phyloP scores from a whole-genome alignment of 2,888 invertebrate species.

The Stenotaenia linearis region DNA sequence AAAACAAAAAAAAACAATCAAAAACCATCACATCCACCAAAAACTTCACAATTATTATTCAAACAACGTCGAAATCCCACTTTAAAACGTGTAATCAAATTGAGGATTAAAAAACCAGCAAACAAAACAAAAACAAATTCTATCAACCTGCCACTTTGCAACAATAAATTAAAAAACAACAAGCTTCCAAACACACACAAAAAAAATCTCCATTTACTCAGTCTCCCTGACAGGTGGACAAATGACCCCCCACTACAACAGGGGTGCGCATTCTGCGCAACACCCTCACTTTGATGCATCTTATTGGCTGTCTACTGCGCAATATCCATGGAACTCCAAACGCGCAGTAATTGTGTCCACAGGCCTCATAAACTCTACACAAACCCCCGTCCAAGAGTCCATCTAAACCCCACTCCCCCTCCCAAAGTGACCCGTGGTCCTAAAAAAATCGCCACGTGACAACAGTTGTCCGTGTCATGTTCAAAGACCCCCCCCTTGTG shows the following conservation, averaged over 20 bases:
- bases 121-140: neutral
- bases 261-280: neutral
- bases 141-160: neutral
- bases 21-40: too few relatives aligned
- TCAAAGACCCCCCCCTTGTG: neutral
- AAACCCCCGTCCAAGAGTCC: neutral
- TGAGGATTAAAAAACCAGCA: neutral
- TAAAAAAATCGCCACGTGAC: constrained; percentile 19
- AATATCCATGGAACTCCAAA: constrained; percentile 23
- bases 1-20: too few relatives aligned
- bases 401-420: neutral
- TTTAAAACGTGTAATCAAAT: neutral
- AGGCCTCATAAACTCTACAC: neutral
- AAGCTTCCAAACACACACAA: neutral
- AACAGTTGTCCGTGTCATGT: constrained; percentile 20
- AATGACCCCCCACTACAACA: neutral
- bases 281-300: constrained; percentile 17
- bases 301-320: constrained; percentile 19
- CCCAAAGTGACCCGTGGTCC: neutral
- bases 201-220: neutral
- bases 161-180: neutral
- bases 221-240: neutral
- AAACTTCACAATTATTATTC: neutral
- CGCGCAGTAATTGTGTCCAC: constrained; percentile 16
- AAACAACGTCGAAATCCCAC: neutral